A percentile compares a stretch with the other conserved stretches of the same genome.
Conservation (phyloP, 2,888 invertebrate species). For the Agrochola lota region DNA sequence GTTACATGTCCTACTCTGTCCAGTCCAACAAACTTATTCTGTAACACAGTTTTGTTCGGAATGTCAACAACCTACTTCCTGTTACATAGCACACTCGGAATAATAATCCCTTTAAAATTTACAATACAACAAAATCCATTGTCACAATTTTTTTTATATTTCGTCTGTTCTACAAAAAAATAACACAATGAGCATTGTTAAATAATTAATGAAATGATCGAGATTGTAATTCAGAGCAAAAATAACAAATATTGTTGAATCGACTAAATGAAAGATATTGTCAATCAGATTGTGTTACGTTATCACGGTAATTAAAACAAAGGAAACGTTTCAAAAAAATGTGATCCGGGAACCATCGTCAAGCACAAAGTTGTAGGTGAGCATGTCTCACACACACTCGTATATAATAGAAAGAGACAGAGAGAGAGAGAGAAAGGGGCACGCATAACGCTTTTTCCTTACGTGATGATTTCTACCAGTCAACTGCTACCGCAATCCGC, state of each 20-base stretch:
- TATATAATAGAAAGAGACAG: not conserved
- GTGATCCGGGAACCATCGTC: not conserved
- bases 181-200: not conserved
- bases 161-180: not conserved
- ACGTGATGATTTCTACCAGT: not conserved
- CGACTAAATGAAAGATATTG: not conserved
- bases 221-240: not conserved
- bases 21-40: conserved; percentile 33
- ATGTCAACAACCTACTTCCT: too few relatives aligned
- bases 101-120: too few relatives aligned
- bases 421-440: not conserved
- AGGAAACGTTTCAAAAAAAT: not conserved
- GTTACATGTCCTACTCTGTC: conserved; percentile 43
- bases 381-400: not conserved
- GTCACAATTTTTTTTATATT: too few relatives aligned
- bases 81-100: too few relatives aligned
- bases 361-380: not conserved
- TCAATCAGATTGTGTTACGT: too few relatives aligned
- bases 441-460: not conserved
- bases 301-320: not conserved
- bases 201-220: not conserved
- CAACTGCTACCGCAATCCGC: not conserved
- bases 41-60: not conserved
- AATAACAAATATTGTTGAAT: not conserved
- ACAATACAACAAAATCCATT: not conserved